A percentile compares a stretch with the other conserved stretches of the same genome.
These are phyloP conservation scores for Caenorhabditis wallacei DNA, from an alignment of 2,888 invertebrate genomes.

Conservation along the genomic window DNA sequence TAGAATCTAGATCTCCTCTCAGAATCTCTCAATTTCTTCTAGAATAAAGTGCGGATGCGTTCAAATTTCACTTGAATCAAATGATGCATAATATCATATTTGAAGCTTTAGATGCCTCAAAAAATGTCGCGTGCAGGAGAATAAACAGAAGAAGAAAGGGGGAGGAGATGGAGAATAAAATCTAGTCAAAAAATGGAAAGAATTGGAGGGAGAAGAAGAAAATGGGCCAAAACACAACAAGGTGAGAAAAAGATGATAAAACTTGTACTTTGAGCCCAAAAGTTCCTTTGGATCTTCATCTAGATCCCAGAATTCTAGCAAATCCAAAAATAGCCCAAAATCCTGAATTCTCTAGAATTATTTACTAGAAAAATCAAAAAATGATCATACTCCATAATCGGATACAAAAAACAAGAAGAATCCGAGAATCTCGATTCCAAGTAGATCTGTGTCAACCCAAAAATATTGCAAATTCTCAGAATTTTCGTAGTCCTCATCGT, in stretches of 20 bases:
- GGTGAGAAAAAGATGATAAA: too few relatives aligned
- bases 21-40: neutral
- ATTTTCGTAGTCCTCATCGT: conserved; percentile 4
- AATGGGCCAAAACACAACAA: neutral
- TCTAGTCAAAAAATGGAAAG: neutral
- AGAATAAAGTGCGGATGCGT: neutral
- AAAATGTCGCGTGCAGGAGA: neutral
- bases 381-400: neutral
- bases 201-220: conserved; percentile 7
- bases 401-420: neutral
- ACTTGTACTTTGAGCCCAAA: too few relatives aligned
- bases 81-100: conserved; percentile 1
- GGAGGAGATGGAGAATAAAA: neutral
- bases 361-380: neutral
- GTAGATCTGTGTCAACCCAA: too few relatives aligned
- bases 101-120: neutral
- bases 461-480: neutral
- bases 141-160: neutral
- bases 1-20: neutral
- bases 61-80: conserved; percentile 3
- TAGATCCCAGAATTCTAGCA: too few relatives aligned
- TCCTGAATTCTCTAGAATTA: too few relatives aligned
- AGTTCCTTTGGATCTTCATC: too few relatives aligned
- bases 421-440: neutral
- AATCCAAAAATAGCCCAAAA: too few relatives aligned